Base-by-base conservation (phyloP, 2,888 invertebrate genomes). In the Sepioteuthis lessoniana region DNA sequence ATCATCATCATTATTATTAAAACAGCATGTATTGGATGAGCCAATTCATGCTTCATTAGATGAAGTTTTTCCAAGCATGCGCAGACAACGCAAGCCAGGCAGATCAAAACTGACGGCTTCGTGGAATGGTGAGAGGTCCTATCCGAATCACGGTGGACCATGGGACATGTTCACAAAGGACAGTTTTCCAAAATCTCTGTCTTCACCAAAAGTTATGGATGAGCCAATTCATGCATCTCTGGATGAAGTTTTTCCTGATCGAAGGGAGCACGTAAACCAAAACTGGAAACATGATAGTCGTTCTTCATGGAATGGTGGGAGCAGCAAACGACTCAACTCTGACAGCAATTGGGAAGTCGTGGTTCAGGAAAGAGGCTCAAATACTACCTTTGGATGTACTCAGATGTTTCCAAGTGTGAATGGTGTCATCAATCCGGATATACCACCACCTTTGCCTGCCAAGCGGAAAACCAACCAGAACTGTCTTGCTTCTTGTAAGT, bases 391-490 rank as follows among this genome's bases (percentile, higher is more conserved):
- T 92, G 92, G 92, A 92, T 92, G 92, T 92, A 92, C 92, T n/a
- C 92, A 92, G 92, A 92, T 92, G 92, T 92, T 92, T 92, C 92
- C 92, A n/a, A 92, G 92, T n/a, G 92, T 92, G 42, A 92, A 92
- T 21, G 92, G 92, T 47, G 46, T 92, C 46, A 92, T 92, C 42
- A 92, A 92, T 47, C 60, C 93, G 93, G 93, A 93, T 37, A 60
- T 60, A 50, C 93, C 93, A 38, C 93, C 93, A 38, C 93, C 93
- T 38, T 60, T 93, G 93, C 93, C 93, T 60, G 93, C 60, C 38
- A 93, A 93, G 55, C 50, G 60, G 93, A 93, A 93, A 93, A 93
- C 55, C 50, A 93, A 93, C 93, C 60, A 93, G 38, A 93, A 60
- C 13, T 60, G 93, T 93, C 47, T 92, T 46, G 50, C 50, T 50